These are phyloP conservation scores for Trissolcus brochymenae DNA, from an alignment of 2,888 invertebrate genomes.

Conservation along the genomic window DNA sequence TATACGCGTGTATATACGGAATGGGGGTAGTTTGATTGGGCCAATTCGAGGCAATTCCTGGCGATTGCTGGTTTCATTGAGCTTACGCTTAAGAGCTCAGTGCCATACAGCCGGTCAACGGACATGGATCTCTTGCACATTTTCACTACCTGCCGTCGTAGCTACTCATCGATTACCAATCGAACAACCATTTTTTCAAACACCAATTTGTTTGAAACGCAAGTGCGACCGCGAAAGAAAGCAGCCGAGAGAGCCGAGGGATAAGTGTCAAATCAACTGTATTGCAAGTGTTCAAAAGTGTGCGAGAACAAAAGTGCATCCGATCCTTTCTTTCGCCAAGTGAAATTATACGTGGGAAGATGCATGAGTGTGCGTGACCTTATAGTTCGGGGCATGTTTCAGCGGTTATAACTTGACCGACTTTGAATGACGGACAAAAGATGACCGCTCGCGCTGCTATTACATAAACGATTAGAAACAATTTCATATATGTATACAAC, in stretches of 20 bases:
- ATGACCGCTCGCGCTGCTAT: too few species aligned
- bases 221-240: not conserved
- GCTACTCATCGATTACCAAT: constrained; percentile 14
- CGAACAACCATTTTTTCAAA: constrained; percentile 20
- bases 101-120: constrained; percentile 73
- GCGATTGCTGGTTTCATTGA: constrained; percentile 77
- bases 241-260: not conserved
- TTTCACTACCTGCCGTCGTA: constrained; percentile 30
- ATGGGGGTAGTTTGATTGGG: constrained; percentile 77
- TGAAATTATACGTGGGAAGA: constrained; percentile 34
- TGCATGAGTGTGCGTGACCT: constrained; percentile 30
- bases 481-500: too few species aligned
- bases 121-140: constrained; percentile 70
- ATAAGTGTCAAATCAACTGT: not conserved
- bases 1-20: constrained; percentile 74
- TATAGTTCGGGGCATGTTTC: constrained; percentile 24
- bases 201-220: not conserved
- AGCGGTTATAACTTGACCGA: constrained; percentile 30
- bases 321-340: constrained; percentile 8
- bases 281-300: not conserved
- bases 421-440: constrained; percentile 19
- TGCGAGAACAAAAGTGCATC: not conserved
- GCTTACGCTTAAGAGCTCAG: constrained; percentile 72
- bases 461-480: too few species aligned
- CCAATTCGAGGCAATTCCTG: constrained; percentile 77